Base-by-base conservation (phyloP, 2,113 vertebrate genomes). In the Gnathonemus echidnorhynchus region DNA sequence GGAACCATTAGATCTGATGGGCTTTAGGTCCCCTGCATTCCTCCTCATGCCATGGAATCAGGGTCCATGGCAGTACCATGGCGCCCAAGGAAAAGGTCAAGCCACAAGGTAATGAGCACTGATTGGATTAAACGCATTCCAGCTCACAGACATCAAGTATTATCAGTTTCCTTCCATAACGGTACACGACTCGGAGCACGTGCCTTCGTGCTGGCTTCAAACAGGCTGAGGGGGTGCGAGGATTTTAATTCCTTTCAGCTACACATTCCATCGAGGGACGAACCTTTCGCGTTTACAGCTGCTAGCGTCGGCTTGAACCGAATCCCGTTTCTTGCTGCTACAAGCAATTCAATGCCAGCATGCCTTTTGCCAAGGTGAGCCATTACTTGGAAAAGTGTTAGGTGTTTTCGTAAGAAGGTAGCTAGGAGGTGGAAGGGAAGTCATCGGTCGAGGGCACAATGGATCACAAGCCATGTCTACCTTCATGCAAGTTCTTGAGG, bases 121-220 rank as follows among this genome's bases (percentile, higher is more conserved):
- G 24, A 90, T 88, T 91, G 93, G 92, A 92, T 92, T 91, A 92
- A 92, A 89, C 93, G 10, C 62, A 93, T 95, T 93, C 94, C 92
- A 92, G 74, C 88, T 35, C 19, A 48, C 66, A 88, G 86, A 80
- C 11, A 90, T 74, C 89, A 89, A 50, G 88, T 89, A 91, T 94
- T 93, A 94, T 94, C 93, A 88, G 91, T 93, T 93, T 91, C 92
- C 88, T 89, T 91, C 88, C 90, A 92, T 94, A 93, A 95, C 93
- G 92, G 93, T 90, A 92, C 88, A 89, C 31, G 58, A 21, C 74
- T 80, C 13, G 0, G 31, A 19, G 17, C 74, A 80, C 35, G 74
- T 42, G 35, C 31, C 15, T 11, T 77, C 70, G 70, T 7, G 70
- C 13, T 7, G 70, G 31, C 15, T 77, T 35, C 70, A 39, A 77